Base-by-base conservation (phyloP, 1,140 invertebrate species). In the Tetraneura akinire region DNA sequence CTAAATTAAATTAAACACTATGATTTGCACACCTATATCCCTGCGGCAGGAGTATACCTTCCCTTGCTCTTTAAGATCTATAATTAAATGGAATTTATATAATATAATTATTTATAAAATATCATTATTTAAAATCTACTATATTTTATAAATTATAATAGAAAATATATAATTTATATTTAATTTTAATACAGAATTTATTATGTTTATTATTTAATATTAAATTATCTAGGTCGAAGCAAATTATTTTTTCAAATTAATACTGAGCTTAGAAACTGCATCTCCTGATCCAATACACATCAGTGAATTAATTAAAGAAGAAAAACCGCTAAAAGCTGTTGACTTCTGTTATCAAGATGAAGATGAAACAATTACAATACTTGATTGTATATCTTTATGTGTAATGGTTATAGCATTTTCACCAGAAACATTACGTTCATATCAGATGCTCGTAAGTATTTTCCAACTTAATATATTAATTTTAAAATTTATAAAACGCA, bases 331-430 rank as follows among this genome's bases (percentile, higher is more conserved):
- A 3, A 95, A 95, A 86, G 96, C 98, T 1, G 92, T 99, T 81
- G 97, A 98, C 86, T 97, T 98, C 86, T 98, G 96, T 86, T 98
- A 98, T 86, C 92, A 96, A 82, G 96, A 97, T 84, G 96, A 98
- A 84, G 92, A 95, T 62, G 96, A 98, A 86, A 94, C 96, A 88
- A 94, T 98, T 26, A 94, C 93, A 11, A 93, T 98, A 2, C 86
- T 98, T 42, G 96, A 98, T 85, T 96, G 94, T 82, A 96, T 98
- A 83, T 96, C 95, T 8, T 88, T 97, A 26, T 98, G 95, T 85
- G 96, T 99, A 0, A 98, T 98, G 90, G 97, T 99, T 0, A 94
- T 98, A 18, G 96, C 96, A 1, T 99, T 99, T 87, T 94, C 97
- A 1, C 93, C 97, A 18, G 97, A 99, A 87, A 97, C 96, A 62